Evolutionary conservation across 2,113 vertebrate species (phyloP).

Genomic region (Neoarius graeffei): DNA sequence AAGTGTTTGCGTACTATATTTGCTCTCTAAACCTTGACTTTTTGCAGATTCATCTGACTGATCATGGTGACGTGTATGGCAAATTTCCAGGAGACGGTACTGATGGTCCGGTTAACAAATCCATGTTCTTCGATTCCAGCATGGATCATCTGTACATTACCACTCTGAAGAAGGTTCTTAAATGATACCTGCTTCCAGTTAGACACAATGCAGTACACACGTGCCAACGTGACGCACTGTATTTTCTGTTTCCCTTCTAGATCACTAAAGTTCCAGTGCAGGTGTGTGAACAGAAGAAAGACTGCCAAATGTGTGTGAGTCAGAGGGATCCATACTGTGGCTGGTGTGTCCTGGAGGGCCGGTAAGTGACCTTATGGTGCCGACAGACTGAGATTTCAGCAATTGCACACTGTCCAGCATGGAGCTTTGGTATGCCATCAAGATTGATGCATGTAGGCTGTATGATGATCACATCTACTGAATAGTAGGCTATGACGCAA

Average conservation of each 20-base stretch:
- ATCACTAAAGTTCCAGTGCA: slow-evolving; percentile 83
- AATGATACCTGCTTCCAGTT: background rate
- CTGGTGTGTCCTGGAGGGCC: slow-evolving; percentile 90
- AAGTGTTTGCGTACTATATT: background rate
- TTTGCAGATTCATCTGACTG: slow-evolving; percentile 80
- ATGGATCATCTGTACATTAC: slow-evolving; percentile 83
- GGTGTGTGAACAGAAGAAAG: slow-evolving; percentile 76
- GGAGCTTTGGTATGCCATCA: too few relatives aligned
- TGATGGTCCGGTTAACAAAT: slow-evolving; percentile 82
- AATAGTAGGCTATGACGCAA: too few relatives aligned
- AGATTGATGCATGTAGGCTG: too few relatives aligned
- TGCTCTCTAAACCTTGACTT: slow-evolving; percentile 20
- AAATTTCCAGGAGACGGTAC: slow-evolving; percentile 70
- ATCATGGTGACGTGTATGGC: slow-evolving; percentile 71
- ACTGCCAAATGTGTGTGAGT: slow-evolving; percentile 78
- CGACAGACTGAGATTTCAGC: too few relatives aligned
- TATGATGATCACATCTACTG: too few relatives aligned
- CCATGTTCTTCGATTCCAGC: slow-evolving; percentile 80
- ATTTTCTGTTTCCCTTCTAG: slow-evolving; percentile 46
- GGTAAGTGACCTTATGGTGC: slow-evolving; percentile 67
- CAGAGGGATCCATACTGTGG: slow-evolving; percentile 91
- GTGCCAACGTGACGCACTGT: background rate
- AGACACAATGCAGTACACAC: background rate
- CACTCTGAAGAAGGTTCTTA: slow-evolving; percentile 66
- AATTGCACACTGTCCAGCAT: too few relatives aligned